These are phyloP conservation scores for Perdita meconis DNA, from an alignment of 2,888 invertebrate genomes.

Conservation along the genomic window DNA sequence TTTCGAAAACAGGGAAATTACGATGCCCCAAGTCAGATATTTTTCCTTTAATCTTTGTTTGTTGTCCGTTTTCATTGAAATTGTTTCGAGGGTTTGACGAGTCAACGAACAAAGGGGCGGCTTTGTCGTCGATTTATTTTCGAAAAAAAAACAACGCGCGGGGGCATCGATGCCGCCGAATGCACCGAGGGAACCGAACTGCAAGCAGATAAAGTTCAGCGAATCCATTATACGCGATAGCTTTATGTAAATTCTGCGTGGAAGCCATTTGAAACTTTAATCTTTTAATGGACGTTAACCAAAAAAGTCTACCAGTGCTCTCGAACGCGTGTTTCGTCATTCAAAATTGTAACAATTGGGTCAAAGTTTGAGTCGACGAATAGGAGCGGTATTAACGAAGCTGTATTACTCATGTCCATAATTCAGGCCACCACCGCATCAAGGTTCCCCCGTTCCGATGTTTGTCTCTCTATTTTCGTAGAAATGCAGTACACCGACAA, in stretches of 20 bases:
- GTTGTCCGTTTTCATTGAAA: background rate
- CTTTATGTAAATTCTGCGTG: slow-evolving; percentile 27
- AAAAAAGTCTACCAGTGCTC: background rate
- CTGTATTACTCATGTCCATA: background rate
- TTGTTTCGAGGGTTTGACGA: background rate
- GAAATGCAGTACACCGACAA: slow-evolving; percentile 1
- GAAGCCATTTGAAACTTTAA: slow-evolving; percentile 24
- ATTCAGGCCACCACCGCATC: background rate
- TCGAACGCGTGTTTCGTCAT: background rate
- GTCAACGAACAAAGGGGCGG: background rate
- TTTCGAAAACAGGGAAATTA: background rate
- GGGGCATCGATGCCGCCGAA: background rate
- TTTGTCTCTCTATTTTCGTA: background rate
- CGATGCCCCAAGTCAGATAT: background rate
- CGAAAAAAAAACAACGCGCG: background rate
- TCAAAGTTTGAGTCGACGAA: background rate
- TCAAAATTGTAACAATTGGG: background rate
- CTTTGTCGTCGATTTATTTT: background rate
- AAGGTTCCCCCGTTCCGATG: background rate
- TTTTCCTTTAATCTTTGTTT: background rate
- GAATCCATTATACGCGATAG: slow-evolving; percentile 26
- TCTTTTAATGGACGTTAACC: slow-evolving; percentile 10
- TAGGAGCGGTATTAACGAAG: background rate
- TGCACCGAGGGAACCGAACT: background rate
- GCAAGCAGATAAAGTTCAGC: slow-evolving; percentile 12